Percentiles rank a stretch among this genome's conserved stretches.
These are phyloP conservation scores for Caranx melampygus DNA, from an alignment of 2,113 vertebrate species.

Conservation along the genomic window DNA sequence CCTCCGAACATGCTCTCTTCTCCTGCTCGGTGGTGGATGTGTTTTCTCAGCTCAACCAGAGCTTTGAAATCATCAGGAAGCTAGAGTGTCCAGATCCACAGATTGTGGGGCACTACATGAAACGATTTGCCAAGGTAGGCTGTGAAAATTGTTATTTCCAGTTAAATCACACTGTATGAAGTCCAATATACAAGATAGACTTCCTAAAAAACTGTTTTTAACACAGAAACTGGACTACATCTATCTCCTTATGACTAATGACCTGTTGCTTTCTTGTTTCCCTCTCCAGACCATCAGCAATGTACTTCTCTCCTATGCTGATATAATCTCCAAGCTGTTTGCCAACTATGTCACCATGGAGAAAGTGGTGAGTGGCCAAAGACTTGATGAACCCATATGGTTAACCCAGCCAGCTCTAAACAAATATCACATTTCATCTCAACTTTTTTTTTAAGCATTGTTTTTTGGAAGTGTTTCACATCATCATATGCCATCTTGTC, in stretches of 20 bases:
- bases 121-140: constrained; percentile 96
- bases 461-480: background rate
- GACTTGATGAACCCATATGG: background rate
- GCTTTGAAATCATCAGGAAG: constrained; percentile 99
- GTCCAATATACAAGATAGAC: background rate
- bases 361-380: constrained; percentile 87
- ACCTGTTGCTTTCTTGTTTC: background rate
- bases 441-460: background rate
- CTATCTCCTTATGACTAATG: background rate
- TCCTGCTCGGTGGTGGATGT: constrained; percentile 99
- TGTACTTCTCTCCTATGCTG: constrained; percentile 94
- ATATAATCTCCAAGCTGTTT: constrained; percentile 95
- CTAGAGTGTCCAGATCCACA: constrained; percentile 97
- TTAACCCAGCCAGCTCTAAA: background rate
- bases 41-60: constrained; percentile 99
- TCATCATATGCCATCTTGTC: constrained; percentile 6
- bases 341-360: constrained; percentile 96
- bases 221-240: background rate
- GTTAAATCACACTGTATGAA: background rate
- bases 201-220: no score
- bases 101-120: constrained; percentile 98
- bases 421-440: background rate
- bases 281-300: constrained; percentile 95
- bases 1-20: constrained; percentile 96
- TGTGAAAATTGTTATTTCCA: no score